Base-by-base conservation (phyloP, 2,113 vertebrate species). In the Petaurus breviceps region DNA sequence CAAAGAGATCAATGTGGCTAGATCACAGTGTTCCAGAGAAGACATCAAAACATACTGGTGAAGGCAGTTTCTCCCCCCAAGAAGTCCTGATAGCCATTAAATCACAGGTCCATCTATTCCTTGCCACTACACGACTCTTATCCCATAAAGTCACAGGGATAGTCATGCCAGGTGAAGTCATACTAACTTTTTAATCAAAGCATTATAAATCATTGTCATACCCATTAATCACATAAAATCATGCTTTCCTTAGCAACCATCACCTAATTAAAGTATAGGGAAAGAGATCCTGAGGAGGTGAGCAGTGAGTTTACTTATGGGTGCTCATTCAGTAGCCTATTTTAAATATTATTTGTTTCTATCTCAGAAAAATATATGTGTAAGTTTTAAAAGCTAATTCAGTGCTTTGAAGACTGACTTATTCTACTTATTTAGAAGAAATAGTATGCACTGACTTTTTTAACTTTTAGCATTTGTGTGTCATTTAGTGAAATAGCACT, bases 351-450 rank as follows among this genome's bases (percentile, higher is more conserved):
- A 19, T 1, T 7, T 23, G 92, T 52, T 6, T 46, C 46, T 91
- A 31, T 61, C 68, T 43, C n/a, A 8, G 25, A 91, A 26, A 96
- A 26, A 96, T 4, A 93, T 2, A 31, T 47, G 37, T n/a, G 26
- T 51, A 47, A 8, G n/a, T 96, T 57, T 61, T 28, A 54, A 95
- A 92, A 93, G 23, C 24, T 50, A 51, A 95, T 55, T 68, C 91
- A 31, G 31, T 91, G 25, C 25, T 11, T 93, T 90, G 90, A 0
- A 54, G 95, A 91, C 3, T 0, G 46, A 94, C 92, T 11, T 1
- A 57, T 90, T 25, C n/a, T 50, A 55, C 47, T 93, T 90, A 89
- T 28, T 0, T 53, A 24, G 23, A 92, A 3, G 89, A 96, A 55
- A 93, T 3, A n/a, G n/a, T 43, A 28, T 22, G 1, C 61, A 90